Evolutionary conservation across 2,113 vertebrate species (phyloP).

Genomic region (Guaruba guarouba): DNA sequence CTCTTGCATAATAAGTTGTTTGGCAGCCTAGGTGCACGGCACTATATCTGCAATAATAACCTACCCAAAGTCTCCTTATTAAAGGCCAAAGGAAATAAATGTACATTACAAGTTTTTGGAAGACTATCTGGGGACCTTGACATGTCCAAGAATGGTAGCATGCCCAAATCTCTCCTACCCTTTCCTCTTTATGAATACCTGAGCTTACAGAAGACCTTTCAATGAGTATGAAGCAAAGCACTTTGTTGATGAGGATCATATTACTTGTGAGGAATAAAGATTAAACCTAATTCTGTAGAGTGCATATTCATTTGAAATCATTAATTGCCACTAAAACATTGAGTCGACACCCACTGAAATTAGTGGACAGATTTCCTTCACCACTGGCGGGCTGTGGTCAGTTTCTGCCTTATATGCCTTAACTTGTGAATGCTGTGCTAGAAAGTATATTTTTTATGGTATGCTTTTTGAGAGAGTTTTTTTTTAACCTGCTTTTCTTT

Average conservation of each 20-base stretch:
- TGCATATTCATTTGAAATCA: background rate
- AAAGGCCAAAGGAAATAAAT: background rate
- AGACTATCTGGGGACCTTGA: background rate
- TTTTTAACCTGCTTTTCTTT: background rate
- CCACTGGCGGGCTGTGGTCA: background rate
- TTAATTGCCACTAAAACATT: background rate
- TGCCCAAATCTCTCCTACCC: background rate
- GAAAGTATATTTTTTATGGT: background rate
- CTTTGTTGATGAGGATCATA: background rate
- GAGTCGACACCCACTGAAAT: background rate
- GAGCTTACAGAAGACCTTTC: background rate
- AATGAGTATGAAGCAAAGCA: background rate
- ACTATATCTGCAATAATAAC: background rate
- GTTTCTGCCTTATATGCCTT: background rate
- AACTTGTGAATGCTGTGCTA: background rate
- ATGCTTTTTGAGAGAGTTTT: background rate
- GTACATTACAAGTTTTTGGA: background rate
- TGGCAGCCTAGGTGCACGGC: background rate
- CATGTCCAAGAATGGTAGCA: background rate
- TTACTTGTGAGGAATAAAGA: background rate
- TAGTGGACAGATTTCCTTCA: background rate
- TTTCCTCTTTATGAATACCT: background rate
- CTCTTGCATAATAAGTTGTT: background rate
- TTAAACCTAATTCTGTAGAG: background rate
- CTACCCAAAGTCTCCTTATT: background rate